These are phyloP conservation scores for Rhegmatorhina hoffmannsi DNA, from an alignment of 2,113 vertebrate genomes.

Conservation along the genomic window DNA sequence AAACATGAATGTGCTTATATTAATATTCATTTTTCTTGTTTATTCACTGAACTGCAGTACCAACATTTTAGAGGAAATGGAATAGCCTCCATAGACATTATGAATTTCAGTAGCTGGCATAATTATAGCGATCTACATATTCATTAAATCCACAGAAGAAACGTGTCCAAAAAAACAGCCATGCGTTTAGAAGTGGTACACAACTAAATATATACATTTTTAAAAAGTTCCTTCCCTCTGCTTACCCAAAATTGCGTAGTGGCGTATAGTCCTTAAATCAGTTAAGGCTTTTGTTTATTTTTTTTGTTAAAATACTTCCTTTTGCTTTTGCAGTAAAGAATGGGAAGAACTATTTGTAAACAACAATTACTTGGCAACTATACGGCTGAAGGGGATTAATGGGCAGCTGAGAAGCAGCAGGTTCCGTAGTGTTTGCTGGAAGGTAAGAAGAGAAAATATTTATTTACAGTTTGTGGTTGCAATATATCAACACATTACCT, in stretches of 20 bases:
- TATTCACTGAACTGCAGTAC: constrained; percentile 80
- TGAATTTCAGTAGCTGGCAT: constrained; percentile 85
- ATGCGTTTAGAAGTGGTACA: constrained; percentile 77
- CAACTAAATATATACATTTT: constrained; percentile 76
- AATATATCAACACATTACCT: constrained; percentile 79
- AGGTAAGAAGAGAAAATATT: constrained; percentile 89
- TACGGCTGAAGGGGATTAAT: constrained; percentile 98
- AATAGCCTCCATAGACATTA: constrained; percentile 83
- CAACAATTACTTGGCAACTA: constrained; percentile 99
- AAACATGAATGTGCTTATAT: constrained; percentile 73
- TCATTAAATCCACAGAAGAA: constrained; percentile 85
- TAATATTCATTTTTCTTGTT: constrained; percentile 82
- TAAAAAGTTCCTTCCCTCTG: constrained; percentile 71
- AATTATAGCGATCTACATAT: constrained; percentile 88
- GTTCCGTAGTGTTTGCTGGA: constrained; percentile 91
- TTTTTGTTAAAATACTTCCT: constrained; percentile 60
- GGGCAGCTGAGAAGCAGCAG: constrained; percentile 92
- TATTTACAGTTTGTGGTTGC: constrained; percentile 84
- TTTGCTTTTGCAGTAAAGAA: constrained; percentile 86
- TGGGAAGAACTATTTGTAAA: constrained; percentile 99
- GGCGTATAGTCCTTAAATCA: constrained; percentile 64
- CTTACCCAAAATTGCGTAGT: constrained; percentile 61
- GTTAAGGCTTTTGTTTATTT: constrained; percentile 32
- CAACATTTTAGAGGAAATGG: constrained; percentile 80
- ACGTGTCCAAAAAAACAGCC: constrained; percentile 84